These are phyloP conservation scores for Caranx melampygus DNA, from an alignment of 2,113 vertebrate species.

Conservation along the genomic window DNA sequence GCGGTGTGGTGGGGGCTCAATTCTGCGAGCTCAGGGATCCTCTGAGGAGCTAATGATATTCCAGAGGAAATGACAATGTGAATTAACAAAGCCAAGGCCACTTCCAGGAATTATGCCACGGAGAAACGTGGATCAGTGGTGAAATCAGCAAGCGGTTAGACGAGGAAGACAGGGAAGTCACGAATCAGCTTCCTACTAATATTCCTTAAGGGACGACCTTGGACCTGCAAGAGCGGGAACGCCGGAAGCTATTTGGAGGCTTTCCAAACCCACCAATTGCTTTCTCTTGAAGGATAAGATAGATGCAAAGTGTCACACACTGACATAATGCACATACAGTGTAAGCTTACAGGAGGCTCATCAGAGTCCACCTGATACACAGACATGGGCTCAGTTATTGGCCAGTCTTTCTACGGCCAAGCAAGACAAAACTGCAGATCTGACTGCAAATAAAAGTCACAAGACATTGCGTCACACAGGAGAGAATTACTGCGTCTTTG, in stretches of 20 bases:
- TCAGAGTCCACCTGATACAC: too few relatives aligned
- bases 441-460: neutral
- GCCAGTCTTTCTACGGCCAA: neutral
- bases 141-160: conserved; percentile 7
- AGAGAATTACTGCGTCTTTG: too few relatives aligned
- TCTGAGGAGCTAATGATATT: conserved; percentile 67
- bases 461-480: too few relatives aligned
- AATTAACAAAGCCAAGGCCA: conserved; percentile 68
- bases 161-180: neutral
- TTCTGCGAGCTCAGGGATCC: conserved; percentile 41
- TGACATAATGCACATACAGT: neutral
- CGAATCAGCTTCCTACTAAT: conserved; percentile 21
- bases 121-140: conserved; percentile 16
- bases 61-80: conserved; percentile 72
- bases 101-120: conserved; percentile 67
- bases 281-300: conserved; percentile 20
- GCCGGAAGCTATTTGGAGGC: conserved; percentile 74
- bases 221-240: conserved; percentile 58
- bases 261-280: conserved; percentile 62
- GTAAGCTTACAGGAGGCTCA: neutral
- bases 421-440: too few relatives aligned
- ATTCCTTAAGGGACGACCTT: conserved; percentile 68
- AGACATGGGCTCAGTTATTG: neutral
- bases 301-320: neutral
- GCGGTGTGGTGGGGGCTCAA: conserved; percentile 21